These are phyloP conservation scores for Probosciger aterrimus DNA, from an alignment of 2,113 vertebrate genomes.

Conservation along the genomic window DNA sequence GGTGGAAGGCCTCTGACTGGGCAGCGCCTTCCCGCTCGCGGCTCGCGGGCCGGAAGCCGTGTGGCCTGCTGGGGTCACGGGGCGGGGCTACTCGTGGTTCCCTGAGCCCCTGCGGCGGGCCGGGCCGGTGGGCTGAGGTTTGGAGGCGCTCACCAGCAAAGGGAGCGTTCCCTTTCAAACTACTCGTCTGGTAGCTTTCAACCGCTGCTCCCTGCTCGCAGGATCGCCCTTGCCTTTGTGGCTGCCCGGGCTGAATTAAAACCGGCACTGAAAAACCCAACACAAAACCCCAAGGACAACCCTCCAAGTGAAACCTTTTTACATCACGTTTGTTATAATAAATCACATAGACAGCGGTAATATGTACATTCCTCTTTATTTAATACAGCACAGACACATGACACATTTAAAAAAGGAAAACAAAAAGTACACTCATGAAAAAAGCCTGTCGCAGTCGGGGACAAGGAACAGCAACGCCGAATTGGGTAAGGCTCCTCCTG, in stretches of 20 bases:
- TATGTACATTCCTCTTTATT: constrained; percentile 84
- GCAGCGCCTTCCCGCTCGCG: fast-evolving
- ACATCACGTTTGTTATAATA: background rate
- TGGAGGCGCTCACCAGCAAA: fast-evolving
- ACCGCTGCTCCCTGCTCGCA: fast-evolving
- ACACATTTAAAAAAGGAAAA: constrained; percentile 70
- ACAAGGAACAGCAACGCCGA: constrained; percentile 69
- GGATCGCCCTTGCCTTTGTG: fast-evolving
- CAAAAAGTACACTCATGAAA: constrained; percentile 74
- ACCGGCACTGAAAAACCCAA: background rate
- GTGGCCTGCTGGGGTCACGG: background rate
- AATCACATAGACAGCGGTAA: background rate
- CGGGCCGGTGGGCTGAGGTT: fast-evolving
- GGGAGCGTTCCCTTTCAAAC: fast-evolving
- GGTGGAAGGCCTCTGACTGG: fast-evolving
- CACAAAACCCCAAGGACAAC: background rate
- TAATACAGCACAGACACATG: constrained; percentile 77
- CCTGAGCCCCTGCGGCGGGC: too few species aligned
- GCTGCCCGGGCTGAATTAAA: background rate
- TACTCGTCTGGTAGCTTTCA: fast-evolving
- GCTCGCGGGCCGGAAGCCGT: background rate
- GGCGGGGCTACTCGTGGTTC: background rate
- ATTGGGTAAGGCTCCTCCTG: constrained; percentile 73
- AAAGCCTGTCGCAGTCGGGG: constrained; percentile 60
- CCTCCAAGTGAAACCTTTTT: background rate